phyloP scores from a whole-genome alignment of 2,888 invertebrate species.

The Netelia inedita region DNA sequence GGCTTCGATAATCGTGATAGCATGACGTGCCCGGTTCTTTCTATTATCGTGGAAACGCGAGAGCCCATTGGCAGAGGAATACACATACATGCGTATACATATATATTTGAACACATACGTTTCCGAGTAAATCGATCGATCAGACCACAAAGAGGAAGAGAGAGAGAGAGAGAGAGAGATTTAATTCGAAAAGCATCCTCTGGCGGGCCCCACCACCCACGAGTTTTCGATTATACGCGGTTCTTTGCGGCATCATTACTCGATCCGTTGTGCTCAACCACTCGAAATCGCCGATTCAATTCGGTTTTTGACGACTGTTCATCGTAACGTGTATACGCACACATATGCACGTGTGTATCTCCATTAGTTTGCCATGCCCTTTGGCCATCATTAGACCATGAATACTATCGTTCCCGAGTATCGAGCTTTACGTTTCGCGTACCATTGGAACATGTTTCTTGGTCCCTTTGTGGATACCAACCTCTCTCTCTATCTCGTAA shows the following conservation, averaged over 20 bases:
- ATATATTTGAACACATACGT: background rate
- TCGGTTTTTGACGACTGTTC: constrained; percentile 42
- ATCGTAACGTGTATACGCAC: background rate
- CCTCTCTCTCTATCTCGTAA: background rate
- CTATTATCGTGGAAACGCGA: constrained; percentile 63
- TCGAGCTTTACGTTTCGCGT: constrained; percentile 19
- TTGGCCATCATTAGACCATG: constrained; percentile 14
- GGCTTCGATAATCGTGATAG: constrained; percentile 60
- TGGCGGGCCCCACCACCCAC: background rate
- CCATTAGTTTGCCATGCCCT: background rate
- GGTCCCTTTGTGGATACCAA: constrained; percentile 17
- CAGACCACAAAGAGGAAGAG: constrained; percentile 3
- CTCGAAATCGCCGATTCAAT: constrained; percentile 49
- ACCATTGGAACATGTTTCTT: constrained; percentile 23
- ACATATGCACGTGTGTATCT: constrained; percentile 3
- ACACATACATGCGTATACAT: constrained; percentile 1
- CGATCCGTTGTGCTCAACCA: constrained; percentile 36
- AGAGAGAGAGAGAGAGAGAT: constrained; percentile 13
- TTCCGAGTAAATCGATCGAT: constrained; percentile 51
- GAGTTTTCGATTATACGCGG: constrained; percentile 35
- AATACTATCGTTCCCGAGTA: constrained; percentile 27
- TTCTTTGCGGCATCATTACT: constrained; percentile 39
- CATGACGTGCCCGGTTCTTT: constrained; percentile 60
- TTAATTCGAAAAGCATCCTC: constrained; percentile 54
- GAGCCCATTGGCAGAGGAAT: constrained; percentile 47